These are phyloP conservation scores for human DNA, from an alignment of 2,113 vertebrate genomes.

Conservation along the genomic window GRCh38 chr20:7825501-7826000, in stretches of 20 bases:
- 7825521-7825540: conserved; percentile 31
- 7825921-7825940: not conserved
- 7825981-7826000: not conserved
- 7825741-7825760: not conserved
- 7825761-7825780: not conserved
- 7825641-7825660: not conserved
- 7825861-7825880: not conserved
- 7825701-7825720: not conserved
- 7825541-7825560: not conserved
- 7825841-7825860: not conserved
- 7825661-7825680: not conserved
- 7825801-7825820: not conserved
- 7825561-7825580: not conserved
- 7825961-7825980: not conserved
- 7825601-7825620: not conserved
- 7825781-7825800: not conserved
- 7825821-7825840: not conserved
- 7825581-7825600: not conserved
- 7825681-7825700: not conserved
- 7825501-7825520: conserved; percentile 1
- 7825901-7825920: not conserved
- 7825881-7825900: not conserved
- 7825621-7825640: not conserved
- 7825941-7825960: not conserved
- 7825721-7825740: not conserved